phyloP scores from a whole-genome alignment of 1,140 invertebrate genomes.

The Pogonomyrmex barbatus region DNA sequence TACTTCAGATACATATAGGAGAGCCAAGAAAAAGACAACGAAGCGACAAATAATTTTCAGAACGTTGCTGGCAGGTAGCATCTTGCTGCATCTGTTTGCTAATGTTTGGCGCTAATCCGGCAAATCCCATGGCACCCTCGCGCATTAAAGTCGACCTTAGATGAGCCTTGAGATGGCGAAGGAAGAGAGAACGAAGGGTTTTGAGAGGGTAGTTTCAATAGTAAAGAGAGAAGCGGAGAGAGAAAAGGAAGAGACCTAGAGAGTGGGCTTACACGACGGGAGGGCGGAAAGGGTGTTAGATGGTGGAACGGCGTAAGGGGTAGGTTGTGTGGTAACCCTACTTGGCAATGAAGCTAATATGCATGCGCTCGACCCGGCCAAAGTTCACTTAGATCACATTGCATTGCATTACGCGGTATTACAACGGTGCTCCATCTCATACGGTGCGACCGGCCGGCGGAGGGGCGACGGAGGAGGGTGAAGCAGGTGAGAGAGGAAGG shows the following conservation, averaged over 20 bases:
- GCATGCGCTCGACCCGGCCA: constrained; percentile 76
- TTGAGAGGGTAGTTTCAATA: constrained; percentile 49
- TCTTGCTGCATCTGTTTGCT: constrained; percentile 76
- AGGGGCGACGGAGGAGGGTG: not conserved
- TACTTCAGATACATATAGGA: constrained; percentile 29
- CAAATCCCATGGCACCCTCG: constrained; percentile 78
- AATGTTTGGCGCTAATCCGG: constrained; percentile 79
- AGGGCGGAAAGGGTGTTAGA: not conserved
- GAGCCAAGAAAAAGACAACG: constrained; percentile 56
- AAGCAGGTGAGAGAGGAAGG: constrained; percentile 31
- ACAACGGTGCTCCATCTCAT: constrained; percentile 68
- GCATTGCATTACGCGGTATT: constrained; percentile 75
- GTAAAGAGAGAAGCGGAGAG: constrained; percentile 19
- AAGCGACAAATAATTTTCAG: constrained; percentile 79
- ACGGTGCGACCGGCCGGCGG: constrained; percentile 3
- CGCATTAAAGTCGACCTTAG: constrained; percentile 79
- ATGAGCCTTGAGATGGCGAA: constrained; percentile 63
- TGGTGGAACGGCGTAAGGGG: constrained; percentile 32
- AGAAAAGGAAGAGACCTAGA: constrained; percentile 44
- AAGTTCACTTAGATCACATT: constrained; percentile 78
- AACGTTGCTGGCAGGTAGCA: constrained; percentile 72
- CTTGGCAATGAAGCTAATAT: constrained; percentile 78
- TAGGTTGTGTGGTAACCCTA: constrained; percentile 64
- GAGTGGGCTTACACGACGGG: not conserved
- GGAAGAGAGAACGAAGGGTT: constrained; percentile 61